A percentile compares a stretch with the other conserved stretches of the same genome.
These are phyloP conservation scores for Mylabris sibirica DNA, from an alignment of 2,888 invertebrate genomes.

Conservation along the genomic window DNA sequence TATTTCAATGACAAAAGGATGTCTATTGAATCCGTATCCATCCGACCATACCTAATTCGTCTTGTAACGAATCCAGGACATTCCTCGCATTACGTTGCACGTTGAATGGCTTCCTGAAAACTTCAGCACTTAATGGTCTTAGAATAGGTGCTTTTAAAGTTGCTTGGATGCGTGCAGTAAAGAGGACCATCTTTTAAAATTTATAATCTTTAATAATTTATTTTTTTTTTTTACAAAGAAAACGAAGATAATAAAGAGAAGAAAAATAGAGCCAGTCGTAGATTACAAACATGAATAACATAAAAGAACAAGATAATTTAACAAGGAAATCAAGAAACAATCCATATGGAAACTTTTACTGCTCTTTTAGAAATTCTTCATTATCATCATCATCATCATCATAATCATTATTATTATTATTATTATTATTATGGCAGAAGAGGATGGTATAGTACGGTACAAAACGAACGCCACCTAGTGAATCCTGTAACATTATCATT, in stretches of 20 bases:
- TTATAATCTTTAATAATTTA: constrained; percentile 17
- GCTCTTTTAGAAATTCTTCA: neutral
- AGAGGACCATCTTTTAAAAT: constrained; percentile 4
- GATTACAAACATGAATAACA: neutral
- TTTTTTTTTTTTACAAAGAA: neutral
- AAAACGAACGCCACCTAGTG: constrained; percentile 32
- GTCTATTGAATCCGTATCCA: constrained; percentile 16
- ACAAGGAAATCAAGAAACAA: neutral
- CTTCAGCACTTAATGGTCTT: constrained; percentile 21
- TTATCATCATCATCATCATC: neutral
- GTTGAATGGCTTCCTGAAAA: constrained; percentile 21
- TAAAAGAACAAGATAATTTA: neutral
- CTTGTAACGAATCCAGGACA: constrained; percentile 20
- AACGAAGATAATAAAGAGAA: neutral
- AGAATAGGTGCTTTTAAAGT: constrained; percentile 21
- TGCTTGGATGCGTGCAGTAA: constrained; percentile 12
- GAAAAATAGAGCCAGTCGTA: neutral
- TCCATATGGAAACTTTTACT: neutral
- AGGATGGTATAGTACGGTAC: constrained; percentile 23
- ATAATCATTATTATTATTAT: neutral
- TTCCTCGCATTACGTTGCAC: constrained; percentile 17
- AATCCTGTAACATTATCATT: constrained; percentile 34
- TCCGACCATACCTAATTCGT: constrained; percentile 16
- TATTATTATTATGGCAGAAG: neutral
- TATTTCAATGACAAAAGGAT: constrained; percentile 18